Percentiles rank a stretch among this genome's conserved stretches.
phyloP scores from a whole-genome alignment of 1,140 invertebrate species.

The Leguminivora glycinivorella region DNA sequence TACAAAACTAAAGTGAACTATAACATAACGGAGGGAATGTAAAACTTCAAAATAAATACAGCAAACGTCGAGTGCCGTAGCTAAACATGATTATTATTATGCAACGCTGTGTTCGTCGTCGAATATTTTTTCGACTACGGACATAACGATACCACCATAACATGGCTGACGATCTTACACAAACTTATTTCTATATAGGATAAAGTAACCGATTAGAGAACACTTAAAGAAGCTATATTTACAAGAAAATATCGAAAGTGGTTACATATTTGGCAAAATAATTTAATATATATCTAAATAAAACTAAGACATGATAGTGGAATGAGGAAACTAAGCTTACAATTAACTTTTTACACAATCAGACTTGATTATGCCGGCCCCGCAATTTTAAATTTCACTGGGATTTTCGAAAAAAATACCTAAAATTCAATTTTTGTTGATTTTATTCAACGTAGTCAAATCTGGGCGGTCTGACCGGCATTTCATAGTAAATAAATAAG shows the following conservation, averaged over 20 bases:
- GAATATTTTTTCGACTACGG: constrained; percentile 31
- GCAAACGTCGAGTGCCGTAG: constrained; percentile 43
- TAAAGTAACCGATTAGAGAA: constrained; percentile 55
- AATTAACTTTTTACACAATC: constrained; percentile 35
- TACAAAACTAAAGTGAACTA: constrained; percentile 39
- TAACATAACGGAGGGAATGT: constrained; percentile 47
- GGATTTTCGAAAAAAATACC: constrained; percentile 9
- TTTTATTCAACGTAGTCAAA: constrained; percentile 17
- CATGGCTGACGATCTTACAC: constrained; percentile 32
- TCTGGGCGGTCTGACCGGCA: neutral
- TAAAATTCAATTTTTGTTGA: constrained; percentile 11
- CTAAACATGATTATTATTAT: constrained; percentile 45
- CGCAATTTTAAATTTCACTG: constrained; percentile 11
- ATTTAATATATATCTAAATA: constrained; percentile 64
- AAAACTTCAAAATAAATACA: constrained; percentile 21
- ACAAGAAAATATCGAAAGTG: constrained; percentile 55
- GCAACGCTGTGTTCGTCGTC: neutral
- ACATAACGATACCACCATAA: neutral
- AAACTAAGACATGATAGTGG: constrained; percentile 42
- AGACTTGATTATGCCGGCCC: constrained; percentile 37
- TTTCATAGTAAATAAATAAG: constrained; percentile 23
- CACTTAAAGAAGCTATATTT: constrained; percentile 60
- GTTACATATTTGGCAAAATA: constrained; percentile 72
- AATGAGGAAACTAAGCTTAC: constrained; percentile 10
- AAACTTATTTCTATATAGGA: constrained; percentile 51